Evolutionary conservation across 2,888 invertebrate species (phyloP).

Genomic region (Oeneis ivallda): DNA sequence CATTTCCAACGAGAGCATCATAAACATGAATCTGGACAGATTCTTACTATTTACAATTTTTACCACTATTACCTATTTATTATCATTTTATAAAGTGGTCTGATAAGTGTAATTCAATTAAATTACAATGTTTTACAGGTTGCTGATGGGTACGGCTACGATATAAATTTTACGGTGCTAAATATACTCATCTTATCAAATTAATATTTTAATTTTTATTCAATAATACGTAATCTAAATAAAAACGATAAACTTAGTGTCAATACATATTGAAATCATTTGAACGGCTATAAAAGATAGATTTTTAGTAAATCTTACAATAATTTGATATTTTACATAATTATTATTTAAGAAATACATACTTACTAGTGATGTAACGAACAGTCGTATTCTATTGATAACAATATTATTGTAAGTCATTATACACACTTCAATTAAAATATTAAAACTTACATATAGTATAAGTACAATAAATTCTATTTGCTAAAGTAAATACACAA

Average conservation of each 20-base stretch:
- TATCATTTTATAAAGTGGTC: slow-evolving; percentile 6
- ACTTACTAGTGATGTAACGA: slow-evolving; percentile 11
- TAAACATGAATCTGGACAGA: slow-evolving; percentile 19
- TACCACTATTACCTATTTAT: slow-evolving; percentile 3
- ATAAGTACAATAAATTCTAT: neutral
- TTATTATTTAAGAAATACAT: neutral
- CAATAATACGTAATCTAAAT: neutral
- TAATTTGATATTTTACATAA: slow-evolving; percentile 9
- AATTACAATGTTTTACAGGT: neutral
- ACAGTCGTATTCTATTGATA: neutral
- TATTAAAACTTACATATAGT: no score
- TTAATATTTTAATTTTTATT: neutral
- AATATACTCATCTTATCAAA: neutral
- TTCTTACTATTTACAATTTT: slow-evolving; percentile 25
- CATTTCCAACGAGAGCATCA: neutral
- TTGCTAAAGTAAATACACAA: neutral
- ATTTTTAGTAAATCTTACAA: neutral
- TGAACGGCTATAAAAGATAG: neutral
- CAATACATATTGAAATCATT: neutral
- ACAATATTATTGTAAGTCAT: no score
- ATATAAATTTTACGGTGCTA: neutral
- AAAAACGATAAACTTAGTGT: neutral
- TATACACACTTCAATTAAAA: no score
- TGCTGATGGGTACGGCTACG: slow-evolving; percentile 11
- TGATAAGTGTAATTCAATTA: neutral